Evolutionary conservation across 2,797 vertebrate species (phyloP).

Genomic region (Malacoraja senta): DNA sequence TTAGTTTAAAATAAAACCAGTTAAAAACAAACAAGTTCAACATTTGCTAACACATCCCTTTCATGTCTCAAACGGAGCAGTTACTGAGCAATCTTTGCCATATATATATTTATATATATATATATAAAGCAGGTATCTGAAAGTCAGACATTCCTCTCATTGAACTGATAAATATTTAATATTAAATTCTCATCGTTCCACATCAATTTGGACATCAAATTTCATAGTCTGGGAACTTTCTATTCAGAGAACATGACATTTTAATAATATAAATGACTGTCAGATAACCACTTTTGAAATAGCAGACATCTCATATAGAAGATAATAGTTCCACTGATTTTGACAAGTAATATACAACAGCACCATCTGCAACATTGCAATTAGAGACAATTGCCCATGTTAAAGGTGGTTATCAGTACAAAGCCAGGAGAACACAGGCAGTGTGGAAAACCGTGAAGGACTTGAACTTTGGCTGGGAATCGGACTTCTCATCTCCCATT

Average conservation of each 20-base stretch:
- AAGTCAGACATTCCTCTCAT: slow-evolving; percentile 14
- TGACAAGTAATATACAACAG: slow-evolving; percentile 37
- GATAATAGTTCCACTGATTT: slow-evolving; percentile 29
- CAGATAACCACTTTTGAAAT: slow-evolving; percentile 36
- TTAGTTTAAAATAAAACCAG: slow-evolving; percentile 18
- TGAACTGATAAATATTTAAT: slow-evolving; percentile 31
- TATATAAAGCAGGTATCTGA: slow-evolving; percentile 31
- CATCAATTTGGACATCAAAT: slow-evolving; percentile 33
- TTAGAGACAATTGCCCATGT: slow-evolving; percentile 16
- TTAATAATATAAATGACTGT: slow-evolving; percentile 27
- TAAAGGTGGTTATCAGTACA: background rate
- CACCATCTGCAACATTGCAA: slow-evolving; percentile 29
- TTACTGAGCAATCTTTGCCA: background rate
- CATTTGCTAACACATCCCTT: slow-evolving; percentile 5
- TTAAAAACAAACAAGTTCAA: slow-evolving; percentile 28
- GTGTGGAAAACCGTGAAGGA: background rate
- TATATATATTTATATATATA: background rate
- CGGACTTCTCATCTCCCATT: background rate
- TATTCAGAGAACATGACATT: slow-evolving; percentile 29
- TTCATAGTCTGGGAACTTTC: slow-evolving; percentile 15
- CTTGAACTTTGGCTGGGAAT: slow-evolving; percentile 30
- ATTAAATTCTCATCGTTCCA: slow-evolving; percentile 20
- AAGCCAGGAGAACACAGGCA: slow-evolving; percentile 8
- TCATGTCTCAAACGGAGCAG: background rate
- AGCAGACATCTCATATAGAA: background rate